Conservation (phyloP, 1,140 invertebrate genomes). For the Brachionus rotundiformis region DNA sequence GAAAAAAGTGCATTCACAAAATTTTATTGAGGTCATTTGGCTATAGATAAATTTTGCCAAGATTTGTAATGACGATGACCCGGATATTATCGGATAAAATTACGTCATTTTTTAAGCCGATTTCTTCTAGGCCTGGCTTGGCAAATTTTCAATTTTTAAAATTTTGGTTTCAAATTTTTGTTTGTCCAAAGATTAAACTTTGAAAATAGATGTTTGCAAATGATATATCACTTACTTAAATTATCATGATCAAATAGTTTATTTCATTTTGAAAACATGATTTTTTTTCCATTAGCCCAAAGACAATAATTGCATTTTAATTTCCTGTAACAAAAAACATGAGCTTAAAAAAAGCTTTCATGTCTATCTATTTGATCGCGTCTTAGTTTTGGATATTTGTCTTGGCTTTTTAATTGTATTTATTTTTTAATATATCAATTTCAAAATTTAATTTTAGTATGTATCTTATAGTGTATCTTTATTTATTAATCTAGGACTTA, state of each 20-base stretch:
- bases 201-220: conserved; percentile 25
- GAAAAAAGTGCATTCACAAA: neutral
- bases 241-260: neutral
- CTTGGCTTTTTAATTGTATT: conserved; percentile 7
- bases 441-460: neutral
- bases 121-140: neutral
- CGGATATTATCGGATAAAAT: conserved; percentile 3
- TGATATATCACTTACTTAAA: conserved; percentile 3
- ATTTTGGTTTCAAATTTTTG: conserved; percentile 25
- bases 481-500: neutral
- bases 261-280: conserved; percentile 1
- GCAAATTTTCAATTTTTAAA: conserved; percentile 19
- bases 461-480: neutral
- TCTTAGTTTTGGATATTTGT: neutral
- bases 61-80: neutral
- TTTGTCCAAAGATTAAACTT: conserved; percentile 47
- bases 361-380: conserved; percentile 28
- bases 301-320: conserved; percentile 30
- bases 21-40: neutral
- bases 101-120: conserved; percentile 25
- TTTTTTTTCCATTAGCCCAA: neutral
- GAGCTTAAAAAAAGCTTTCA: neutral
- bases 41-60: neutral
- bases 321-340: conserved; percentile 39
- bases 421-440: neutral